Evolutionary conservation across 64 coral and sea anemone species (phyloP).

Genomic region (Montipora cactus): DNA sequence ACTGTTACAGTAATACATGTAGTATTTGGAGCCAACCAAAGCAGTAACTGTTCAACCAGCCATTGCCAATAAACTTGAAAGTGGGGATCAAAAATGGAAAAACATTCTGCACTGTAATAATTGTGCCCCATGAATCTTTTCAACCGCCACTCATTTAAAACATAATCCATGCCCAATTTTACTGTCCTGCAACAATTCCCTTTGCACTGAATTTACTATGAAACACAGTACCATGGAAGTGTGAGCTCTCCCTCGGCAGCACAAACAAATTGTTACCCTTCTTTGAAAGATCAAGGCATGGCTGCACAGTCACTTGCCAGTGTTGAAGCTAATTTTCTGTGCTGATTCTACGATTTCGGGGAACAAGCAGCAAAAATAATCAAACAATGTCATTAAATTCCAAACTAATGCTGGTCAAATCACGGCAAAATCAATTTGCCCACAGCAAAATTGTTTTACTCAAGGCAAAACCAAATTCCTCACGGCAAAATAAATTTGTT

Average conservation of each 20-base stretch:
- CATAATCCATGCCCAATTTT: conserved; percentile 47
- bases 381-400: no score
- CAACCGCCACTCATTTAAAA: conserved; percentile 88
- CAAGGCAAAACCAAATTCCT: no score
- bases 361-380: no score
- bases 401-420: no score
- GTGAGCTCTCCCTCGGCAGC: no score
- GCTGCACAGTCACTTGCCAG: neutral
- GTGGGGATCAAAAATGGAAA: conserved; percentile 82
- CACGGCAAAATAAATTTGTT: no score
- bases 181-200: neutral
- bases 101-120: conserved; percentile 79
- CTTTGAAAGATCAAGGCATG: neutral
- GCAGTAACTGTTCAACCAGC: conserved; percentile 84
- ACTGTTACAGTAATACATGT: conserved; percentile 68
- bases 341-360: no score
- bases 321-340: no score
- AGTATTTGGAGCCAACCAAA: conserved; percentile 95
- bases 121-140: conserved; percentile 86
- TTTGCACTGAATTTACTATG: neutral
- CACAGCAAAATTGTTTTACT: no score
- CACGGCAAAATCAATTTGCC: no score
- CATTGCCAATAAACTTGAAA: conserved; percentile 98
- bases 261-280: neutral
- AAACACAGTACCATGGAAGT: neutral